Evolutionary conservation across 2,888 invertebrate genomes (phyloP).

Genomic region (Tuberolachnus salignus): DNA sequence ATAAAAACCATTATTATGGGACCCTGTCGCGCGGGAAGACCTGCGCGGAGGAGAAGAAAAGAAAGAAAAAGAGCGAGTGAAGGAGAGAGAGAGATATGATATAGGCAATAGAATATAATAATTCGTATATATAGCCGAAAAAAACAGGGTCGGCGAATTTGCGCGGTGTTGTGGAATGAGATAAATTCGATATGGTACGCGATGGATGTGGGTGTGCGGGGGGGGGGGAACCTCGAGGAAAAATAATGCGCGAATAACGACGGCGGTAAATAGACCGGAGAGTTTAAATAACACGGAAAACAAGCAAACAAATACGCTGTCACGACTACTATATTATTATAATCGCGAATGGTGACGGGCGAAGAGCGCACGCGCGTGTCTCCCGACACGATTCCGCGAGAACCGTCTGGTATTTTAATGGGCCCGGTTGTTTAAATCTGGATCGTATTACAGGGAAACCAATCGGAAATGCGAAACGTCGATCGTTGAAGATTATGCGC

Average conservation of each 20-base stretch:
- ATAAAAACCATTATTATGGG: slow-evolving; percentile 35
- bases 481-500: too few species aligned
- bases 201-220: not conserved
- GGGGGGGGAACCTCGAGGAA: not conserved
- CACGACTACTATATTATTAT: not conserved
- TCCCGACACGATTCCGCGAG: not conserved
- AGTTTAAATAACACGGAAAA: slow-evolving; percentile 41
- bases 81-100: too few species aligned
- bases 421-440: not conserved
- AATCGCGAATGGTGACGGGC: too few species aligned
- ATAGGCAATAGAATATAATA: not conserved
- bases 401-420: not conserved
- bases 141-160: slow-evolving; percentile 13
- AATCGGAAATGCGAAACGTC: too few species aligned
- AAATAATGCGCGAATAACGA: slow-evolving; percentile 22
- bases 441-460: not conserved
- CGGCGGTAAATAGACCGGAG: slow-evolving; percentile 20
- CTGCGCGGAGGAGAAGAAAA: too few species aligned
- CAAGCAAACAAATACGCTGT: slow-evolving; percentile 28
- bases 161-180: slow-evolving; percentile 47
- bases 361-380: too few species aligned
- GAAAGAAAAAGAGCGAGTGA: too few species aligned
- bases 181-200: slow-evolving; percentile 33
- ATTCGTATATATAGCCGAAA: not conserved
- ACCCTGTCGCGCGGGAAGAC: not conserved